Conservation (phyloP, 2,797 vertebrate species). For the Epinephelus awoara region DNA sequence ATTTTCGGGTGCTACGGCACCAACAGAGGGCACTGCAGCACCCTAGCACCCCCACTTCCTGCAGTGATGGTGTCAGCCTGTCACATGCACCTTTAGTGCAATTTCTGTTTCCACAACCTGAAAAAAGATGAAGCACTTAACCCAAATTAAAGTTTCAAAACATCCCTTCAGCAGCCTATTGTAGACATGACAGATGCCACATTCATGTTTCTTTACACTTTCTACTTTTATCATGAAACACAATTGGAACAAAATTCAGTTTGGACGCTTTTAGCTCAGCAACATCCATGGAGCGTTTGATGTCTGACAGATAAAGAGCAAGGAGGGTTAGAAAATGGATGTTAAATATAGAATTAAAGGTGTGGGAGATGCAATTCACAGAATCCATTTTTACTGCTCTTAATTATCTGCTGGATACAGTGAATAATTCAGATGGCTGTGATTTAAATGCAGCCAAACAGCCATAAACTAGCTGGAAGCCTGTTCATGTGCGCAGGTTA, state of each 20-base stretch:
- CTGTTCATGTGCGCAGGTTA: slow-evolving; percentile 9
- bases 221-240: not conserved
- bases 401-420: slow-evolving; percentile 62
- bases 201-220: not conserved
- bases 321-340: slow-evolving; percentile 23
- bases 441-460: slow-evolving; percentile 58
- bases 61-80: not conserved
- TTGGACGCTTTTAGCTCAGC: not conserved
- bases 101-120: not conserved
- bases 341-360: slow-evolving; percentile 47
- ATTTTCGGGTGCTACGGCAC: too few relatives aligned
- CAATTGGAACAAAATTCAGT: not conserved
- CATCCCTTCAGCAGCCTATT: slow-evolving; percentile 2
- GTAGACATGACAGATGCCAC: not conserved
- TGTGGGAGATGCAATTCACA: slow-evolving; percentile 47
- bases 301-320: slow-evolving; percentile 16
- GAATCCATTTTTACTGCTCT: slow-evolving; percentile 58
- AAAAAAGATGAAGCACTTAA: slow-evolving; percentile 20
- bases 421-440: slow-evolving; percentile 65
- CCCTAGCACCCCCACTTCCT: too few relatives aligned
- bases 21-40: too few relatives aligned
- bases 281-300: slow-evolving; percentile 23
- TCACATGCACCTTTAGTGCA: not conserved
- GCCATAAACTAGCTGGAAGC: slow-evolving; percentile 30
- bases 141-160: slow-evolving; percentile 19